Evolutionary conservation across 2,888 invertebrate species (phyloP).

Genomic region (Bursaphelenchus okinawaensis): DNA sequence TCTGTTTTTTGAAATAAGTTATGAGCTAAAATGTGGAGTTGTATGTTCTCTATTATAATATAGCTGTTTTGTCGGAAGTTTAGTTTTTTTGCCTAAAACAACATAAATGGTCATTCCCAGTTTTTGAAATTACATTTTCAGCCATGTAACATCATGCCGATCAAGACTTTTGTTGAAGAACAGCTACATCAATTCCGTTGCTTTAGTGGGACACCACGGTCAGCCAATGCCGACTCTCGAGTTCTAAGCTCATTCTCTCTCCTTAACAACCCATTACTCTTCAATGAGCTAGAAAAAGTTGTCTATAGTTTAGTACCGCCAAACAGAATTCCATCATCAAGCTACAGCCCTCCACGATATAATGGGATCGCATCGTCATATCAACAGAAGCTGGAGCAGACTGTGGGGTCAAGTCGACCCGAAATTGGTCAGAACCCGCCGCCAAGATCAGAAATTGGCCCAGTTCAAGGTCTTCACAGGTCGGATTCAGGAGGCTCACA

Average conservation of each 20-base stretch:
- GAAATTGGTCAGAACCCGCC: background rate
- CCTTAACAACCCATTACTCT: background rate
- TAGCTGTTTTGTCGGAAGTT: no score
- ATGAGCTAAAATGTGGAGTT: no score
- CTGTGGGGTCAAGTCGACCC: background rate
- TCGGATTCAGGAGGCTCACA: background rate
- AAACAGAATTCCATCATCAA: background rate
- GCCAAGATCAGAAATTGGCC: background rate
- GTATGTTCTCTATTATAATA: no score
- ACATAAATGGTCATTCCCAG: no score
- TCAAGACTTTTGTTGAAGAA: slow-evolving; percentile 11
- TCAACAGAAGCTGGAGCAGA: background rate
- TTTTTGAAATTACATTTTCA: no score
- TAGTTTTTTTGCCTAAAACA: no score
- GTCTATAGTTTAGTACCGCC: slow-evolving; percentile 8
- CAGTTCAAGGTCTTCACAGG: background rate
- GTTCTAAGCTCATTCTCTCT: background rate
- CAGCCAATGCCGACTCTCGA: background rate
- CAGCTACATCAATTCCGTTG: slow-evolving; percentile 7
- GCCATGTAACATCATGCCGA: background rate
- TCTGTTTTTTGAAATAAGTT: no score
- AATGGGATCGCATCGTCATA: no score
- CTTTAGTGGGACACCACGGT: background rate
- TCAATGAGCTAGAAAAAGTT: background rate
- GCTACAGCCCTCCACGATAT: background rate